A percentile compares a stretch with the other conserved stretches of the same genome.
These are phyloP conservation scores for Sphecodes monilicornis DNA, from an alignment of 2,888 invertebrate genomes.

Conservation along the genomic window DNA sequence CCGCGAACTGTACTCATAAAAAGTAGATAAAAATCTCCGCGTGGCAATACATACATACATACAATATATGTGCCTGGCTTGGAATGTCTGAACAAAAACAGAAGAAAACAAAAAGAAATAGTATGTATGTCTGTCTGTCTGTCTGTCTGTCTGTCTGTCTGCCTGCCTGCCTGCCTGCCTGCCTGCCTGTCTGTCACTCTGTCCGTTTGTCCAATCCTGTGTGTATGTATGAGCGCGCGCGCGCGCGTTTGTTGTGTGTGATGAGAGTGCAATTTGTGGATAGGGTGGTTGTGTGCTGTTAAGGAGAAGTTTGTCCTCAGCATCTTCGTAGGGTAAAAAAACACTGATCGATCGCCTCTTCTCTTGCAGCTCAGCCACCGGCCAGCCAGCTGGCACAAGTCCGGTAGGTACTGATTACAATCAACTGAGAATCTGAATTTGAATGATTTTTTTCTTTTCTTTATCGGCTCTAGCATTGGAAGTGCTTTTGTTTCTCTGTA, in stretches of 20 bases:
- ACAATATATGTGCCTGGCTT: slow-evolving; percentile 70
- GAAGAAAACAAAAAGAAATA: slow-evolving; percentile 64
- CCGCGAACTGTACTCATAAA: slow-evolving; percentile 68
- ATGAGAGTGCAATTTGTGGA: slow-evolving; percentile 71
- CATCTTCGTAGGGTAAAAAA: slow-evolving; percentile 52
- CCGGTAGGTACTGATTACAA: slow-evolving; percentile 70
- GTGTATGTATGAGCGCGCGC: neutral
- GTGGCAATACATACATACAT: slow-evolving; percentile 66
- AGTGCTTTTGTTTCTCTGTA: slow-evolving; percentile 69
- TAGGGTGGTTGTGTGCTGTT: slow-evolving; percentile 69
- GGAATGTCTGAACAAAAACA: slow-evolving; percentile 80
- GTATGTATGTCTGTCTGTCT: neutral
- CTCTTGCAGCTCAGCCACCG: slow-evolving; percentile 70
- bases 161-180: neutral
- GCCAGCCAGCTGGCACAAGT: slow-evolving; percentile 74
- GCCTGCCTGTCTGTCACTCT: neutral
- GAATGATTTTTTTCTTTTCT: slow-evolving; percentile 60
- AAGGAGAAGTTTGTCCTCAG: slow-evolving; percentile 62
- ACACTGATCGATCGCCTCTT: slow-evolving; percentile 42
- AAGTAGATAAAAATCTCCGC: slow-evolving; percentile 73
- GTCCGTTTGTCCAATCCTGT: neutral
- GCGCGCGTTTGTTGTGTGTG: slow-evolving; percentile 15
- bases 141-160: neutral
- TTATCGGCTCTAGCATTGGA: slow-evolving; percentile 75
- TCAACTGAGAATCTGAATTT: slow-evolving; percentile 70